phyloP scores from a whole-genome alignment of 2,797 vertebrate genomes.

The Sebastes alutus region DNA sequence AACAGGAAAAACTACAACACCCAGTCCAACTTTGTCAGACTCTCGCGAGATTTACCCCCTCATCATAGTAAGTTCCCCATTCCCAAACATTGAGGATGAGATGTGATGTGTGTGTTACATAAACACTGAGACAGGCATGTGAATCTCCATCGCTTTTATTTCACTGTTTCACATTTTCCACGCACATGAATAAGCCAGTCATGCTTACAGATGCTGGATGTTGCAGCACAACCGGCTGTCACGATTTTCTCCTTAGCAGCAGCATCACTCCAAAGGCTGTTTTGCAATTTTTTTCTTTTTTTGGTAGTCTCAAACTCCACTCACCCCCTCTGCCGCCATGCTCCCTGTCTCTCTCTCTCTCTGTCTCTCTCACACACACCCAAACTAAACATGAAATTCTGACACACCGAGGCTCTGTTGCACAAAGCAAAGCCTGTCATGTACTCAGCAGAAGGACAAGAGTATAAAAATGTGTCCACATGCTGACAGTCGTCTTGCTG shows the following conservation, averaged over 20 bases:
- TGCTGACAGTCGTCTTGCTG: constrained; percentile 8
- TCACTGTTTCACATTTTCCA: constrained; percentile 10
- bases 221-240: constrained; percentile 15
- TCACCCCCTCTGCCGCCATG: constrained; percentile 63
- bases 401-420: constrained; percentile 8
- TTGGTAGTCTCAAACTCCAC: constrained; percentile 4
- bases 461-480: constrained; percentile 63
- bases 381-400: constrained; percentile 69
- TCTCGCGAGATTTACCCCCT: constrained; percentile 75
- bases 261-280: background rate
- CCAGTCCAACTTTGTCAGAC: constrained; percentile 29
- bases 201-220: background rate
- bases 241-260: background rate
- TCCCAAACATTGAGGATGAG: constrained; percentile 64
- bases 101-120: constrained; percentile 61
- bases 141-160: constrained; percentile 60
- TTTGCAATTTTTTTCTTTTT: constrained; percentile 9
- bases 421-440: constrained; percentile 15
- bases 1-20: constrained; percentile 74
- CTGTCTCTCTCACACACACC: constrained; percentile 14
- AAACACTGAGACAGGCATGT: constrained; percentile 66
- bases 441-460: constrained; percentile 28
- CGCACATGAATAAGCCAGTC: background rate
- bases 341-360: constrained; percentile 8
- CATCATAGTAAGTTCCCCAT: constrained; percentile 33